Evolutionary conservation across 2,888 invertebrate genomes (phyloP), one percentile per base, ranked within the genome.

Genomic region (Nudaria mundana): DNA sequence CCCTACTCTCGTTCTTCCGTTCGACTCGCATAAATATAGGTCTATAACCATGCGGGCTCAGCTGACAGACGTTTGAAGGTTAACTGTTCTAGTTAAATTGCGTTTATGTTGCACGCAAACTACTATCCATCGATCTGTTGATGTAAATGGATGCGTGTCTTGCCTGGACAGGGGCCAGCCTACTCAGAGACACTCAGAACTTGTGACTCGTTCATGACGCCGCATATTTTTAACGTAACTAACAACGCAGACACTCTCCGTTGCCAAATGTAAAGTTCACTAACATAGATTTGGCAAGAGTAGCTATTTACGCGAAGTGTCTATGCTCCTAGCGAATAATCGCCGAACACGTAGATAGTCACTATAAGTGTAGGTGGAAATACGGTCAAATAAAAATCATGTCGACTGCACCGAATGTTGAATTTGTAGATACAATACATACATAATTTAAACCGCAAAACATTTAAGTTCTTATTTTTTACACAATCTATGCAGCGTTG

Each of bases 191-290:
- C 66, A 52, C 61, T 63, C 59, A 63, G 63, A 64, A 64, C 62
- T 69, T 75, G 78, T 82, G 84, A 86, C 84, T 82, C 81, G 78
- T 57, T 80, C 75, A 74, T 88, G 87, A 87, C 87, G 87, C 78
- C 79, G 82, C 78, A 82, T 88, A 86, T 85, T 85, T 86, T 83
- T 83, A 85, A 85, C 86, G 85, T 87, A 86, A 81, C 81, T 73
- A 74, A 79, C 79, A 74, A 69, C 78, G 71, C 82, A 79, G 81
- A 82, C 79, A 71, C 73, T 75, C 66, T 51, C 73, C 69, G 72
- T 81, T 86, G 87, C 87, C 87, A 86, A 86, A 83, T 82, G 81
- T 81, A 87, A 86, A 86, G 86, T 85, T 87, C 85, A 84, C 80
- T 80, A 79, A 84, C 85, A 82, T 84, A 82, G 76, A 81, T 84